These are phyloP conservation scores for Gallinago solitaria DNA, from an alignment of 2,797 vertebrate species.

Conservation along the genomic window DNA sequence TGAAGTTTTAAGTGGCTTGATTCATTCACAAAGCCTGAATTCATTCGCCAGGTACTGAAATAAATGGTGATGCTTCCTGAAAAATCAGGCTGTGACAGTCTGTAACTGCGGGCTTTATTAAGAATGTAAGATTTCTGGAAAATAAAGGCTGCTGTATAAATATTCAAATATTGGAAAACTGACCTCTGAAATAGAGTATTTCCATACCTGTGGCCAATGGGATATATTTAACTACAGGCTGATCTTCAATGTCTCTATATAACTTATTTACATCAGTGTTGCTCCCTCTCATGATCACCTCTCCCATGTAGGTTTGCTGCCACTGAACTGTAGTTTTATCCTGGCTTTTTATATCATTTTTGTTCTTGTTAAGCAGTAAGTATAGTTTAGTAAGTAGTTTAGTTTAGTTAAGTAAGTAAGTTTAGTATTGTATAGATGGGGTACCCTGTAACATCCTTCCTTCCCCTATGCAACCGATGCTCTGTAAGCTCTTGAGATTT, in stretches of 20 bases:
- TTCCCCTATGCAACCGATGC: not conserved
- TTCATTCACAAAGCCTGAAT: not conserved
- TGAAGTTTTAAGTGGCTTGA: not conserved
- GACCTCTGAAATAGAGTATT: not conserved
- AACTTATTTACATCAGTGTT: not conserved
- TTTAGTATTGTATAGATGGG: not conserved
- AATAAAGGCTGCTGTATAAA: not conserved
- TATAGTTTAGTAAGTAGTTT: not conserved
- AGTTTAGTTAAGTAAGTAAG: not conserved
- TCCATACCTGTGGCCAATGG: not conserved
- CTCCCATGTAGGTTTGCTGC: not conserved
- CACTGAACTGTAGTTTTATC: not conserved
- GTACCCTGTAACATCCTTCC: not conserved
- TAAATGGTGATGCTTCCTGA: not conserved
- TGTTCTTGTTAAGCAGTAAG: not conserved
- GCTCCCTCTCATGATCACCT: not conserved
- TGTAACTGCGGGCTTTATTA: not conserved
- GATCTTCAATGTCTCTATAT: not conserved
- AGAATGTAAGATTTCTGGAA: not conserved
- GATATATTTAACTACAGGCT: not conserved
- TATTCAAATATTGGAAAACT: not conserved
- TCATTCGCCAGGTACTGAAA: not conserved
- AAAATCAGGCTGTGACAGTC: not conserved
- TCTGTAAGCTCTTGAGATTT: not conserved
- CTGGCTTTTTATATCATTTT: not conserved